Evolutionary conservation across 37 sponge, comb jelly and placozoan genomes (phyloP).

Genomic region (Axinella damicornis): DNA sequence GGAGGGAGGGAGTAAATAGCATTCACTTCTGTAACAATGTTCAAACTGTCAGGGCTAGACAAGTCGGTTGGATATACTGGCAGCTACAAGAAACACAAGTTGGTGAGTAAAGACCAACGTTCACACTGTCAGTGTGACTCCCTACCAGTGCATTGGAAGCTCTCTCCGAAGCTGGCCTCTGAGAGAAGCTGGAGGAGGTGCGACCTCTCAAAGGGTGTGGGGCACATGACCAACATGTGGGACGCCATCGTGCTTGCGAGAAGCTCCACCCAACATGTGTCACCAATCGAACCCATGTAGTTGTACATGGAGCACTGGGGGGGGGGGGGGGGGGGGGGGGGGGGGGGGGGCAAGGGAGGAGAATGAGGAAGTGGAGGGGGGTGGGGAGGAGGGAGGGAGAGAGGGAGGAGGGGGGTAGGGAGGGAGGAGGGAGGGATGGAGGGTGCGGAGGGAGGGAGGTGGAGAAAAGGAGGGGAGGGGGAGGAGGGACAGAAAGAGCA

Average conservation of each 20-base stretch:
- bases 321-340: too few relatives aligned
- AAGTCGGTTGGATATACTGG: background rate
- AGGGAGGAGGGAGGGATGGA: too few relatives aligned
- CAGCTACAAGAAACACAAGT: background rate
- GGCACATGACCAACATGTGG: slow-evolving; percentile 74
- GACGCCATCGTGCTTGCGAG: slow-evolving; percentile 59
- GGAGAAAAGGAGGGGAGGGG: too few relatives aligned
- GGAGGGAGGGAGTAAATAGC: too few relatives aligned
- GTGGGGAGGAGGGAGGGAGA: too few relatives aligned
- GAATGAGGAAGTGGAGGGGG: too few relatives aligned
- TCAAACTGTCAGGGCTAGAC: background rate
- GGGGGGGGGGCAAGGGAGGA: too few relatives aligned
- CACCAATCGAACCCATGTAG: slow-evolving; percentile 28
- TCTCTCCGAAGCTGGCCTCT: slow-evolving; percentile 46
- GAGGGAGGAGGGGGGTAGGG: too few relatives aligned
- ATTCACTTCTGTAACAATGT: too few relatives aligned
- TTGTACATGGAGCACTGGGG: too few relatives aligned
- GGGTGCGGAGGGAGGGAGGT: too few relatives aligned
- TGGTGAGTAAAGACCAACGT: background rate
- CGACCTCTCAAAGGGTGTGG: slow-evolving; percentile 73
- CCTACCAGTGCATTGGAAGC: slow-evolving; percentile 48
- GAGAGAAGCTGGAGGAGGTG: slow-evolving; percentile 55
- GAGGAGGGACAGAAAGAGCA: too few relatives aligned
- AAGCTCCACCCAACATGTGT: slow-evolving; percentile 56
- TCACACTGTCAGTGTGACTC: background rate